phyloP scores from a whole-genome alignment of 1,140 invertebrate species.

The Coelopa frigida region DNA sequence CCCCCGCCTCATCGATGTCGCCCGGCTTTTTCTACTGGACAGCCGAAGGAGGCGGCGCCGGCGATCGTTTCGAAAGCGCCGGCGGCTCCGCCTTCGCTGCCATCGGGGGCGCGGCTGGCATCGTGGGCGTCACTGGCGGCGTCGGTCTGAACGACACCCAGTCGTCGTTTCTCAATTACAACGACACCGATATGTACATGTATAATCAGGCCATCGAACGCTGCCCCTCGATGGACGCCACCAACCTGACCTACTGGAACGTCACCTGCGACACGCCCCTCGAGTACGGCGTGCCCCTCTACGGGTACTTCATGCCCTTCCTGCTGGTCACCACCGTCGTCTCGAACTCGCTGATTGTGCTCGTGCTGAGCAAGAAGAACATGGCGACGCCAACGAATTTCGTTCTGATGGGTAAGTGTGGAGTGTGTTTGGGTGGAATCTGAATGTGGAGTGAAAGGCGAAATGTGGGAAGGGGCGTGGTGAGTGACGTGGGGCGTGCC shows the following conservation, averaged over 20 bases:
- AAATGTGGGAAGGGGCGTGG: neutral
- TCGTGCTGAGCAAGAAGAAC: slow-evolving; percentile 63
- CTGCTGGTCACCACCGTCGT: slow-evolving; percentile 81
- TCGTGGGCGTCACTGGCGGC: neutral
- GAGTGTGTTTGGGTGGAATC: neutral
- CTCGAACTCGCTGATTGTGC: slow-evolving; percentile 82
- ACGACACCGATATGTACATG: slow-evolving; percentile 20
- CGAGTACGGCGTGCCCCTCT: slow-evolving; percentile 32
- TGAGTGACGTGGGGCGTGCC: too few relatives aligned
- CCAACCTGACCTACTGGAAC: slow-evolving; percentile 32
- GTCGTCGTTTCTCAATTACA: slow-evolving; percentile 22
- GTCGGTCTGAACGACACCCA: neutral
- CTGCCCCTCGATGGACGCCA: slow-evolving; percentile 20
- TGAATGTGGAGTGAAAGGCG: neutral
- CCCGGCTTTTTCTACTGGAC: too few relatives aligned
- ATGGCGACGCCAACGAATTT: slow-evolving; percentile 84
- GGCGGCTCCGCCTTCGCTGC: slow-evolving; percentile 15
- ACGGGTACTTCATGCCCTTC: slow-evolving; percentile 54
- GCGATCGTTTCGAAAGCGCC: neutral
- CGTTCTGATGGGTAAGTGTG: slow-evolving; percentile 58
- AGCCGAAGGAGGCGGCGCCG: neutral
- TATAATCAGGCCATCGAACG: slow-evolving; percentile 15
- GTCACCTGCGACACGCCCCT: slow-evolving; percentile 37
- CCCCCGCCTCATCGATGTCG: too few relatives aligned
- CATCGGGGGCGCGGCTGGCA: slow-evolving; percentile 14